Conservation (phyloP, 2,113 vertebrate species). For the Cranoglanis bouderius region DNA sequence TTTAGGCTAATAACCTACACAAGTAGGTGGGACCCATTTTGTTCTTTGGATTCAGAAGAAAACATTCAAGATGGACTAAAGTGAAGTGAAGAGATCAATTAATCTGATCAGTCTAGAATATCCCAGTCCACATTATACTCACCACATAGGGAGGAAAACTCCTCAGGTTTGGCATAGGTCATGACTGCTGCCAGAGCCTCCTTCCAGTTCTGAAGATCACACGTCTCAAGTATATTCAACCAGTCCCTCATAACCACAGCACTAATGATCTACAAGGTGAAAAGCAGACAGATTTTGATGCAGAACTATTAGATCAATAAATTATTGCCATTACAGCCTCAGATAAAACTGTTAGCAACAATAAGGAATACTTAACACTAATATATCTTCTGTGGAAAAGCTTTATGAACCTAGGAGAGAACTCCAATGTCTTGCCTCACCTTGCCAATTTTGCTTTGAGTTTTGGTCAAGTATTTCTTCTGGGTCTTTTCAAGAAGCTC, state of each 20-base stretch:
- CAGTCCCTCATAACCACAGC: constrained; percentile 94
- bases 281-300: neutral
- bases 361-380: neutral
- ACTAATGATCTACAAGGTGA: constrained; percentile 82
- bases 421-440: constrained; percentile 61
- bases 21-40: neutral
- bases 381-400: neutral
- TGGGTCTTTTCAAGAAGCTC: constrained; percentile 89
- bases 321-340: neutral
- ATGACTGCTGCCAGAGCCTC: constrained; percentile 93
- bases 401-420: neutral
- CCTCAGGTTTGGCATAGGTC: constrained; percentile 89
- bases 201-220: constrained; percentile 92
- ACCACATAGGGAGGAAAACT: constrained; percentile 93
- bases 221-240: constrained; percentile 89
- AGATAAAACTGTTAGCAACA: neutral
- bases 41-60: neutral
- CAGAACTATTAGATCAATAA: neutral
- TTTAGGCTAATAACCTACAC: neutral
- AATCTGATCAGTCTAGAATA: neutral
- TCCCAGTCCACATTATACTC: constrained; percentile 36
- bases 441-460: constrained; percentile 90
- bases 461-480: constrained; percentile 88
- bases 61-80: neutral
- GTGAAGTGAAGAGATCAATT: neutral